These are phyloP conservation scores for Anastrepha obliqua DNA, from an alignment of 1,140 invertebrate genomes.

Conservation along the genomic window DNA sequence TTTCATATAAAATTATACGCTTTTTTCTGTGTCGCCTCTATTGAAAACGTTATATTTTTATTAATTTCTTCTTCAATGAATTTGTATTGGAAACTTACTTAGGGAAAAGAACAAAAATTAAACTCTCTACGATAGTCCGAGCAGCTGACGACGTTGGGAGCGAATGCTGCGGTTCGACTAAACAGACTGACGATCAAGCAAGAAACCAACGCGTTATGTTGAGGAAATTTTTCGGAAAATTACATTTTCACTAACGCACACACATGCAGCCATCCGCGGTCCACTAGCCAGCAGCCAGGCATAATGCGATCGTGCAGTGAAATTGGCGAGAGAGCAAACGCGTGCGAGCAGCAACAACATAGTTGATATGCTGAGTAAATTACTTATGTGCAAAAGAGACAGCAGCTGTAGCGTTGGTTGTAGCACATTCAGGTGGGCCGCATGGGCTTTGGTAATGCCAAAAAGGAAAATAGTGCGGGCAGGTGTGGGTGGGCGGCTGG, in stretches of 20 bases:
- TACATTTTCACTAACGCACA: constrained; percentile 66
- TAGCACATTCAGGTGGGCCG: neutral
- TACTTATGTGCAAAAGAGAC: neutral
- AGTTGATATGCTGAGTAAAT: neutral
- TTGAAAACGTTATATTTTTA: too few relatives aligned
- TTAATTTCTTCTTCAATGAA: constrained; percentile 7
- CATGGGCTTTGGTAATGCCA: neutral
- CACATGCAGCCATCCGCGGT: constrained; percentile 32
- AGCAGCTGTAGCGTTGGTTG: neutral
- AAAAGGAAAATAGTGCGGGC: neutral
- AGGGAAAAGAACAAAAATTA: constrained; percentile 74
- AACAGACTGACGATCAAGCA: constrained; percentile 74
- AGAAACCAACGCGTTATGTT: constrained; percentile 73
- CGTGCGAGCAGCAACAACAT: neutral
- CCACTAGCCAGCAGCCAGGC: neutral
- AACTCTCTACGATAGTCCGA: constrained; percentile 74
- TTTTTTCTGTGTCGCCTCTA: too few relatives aligned
- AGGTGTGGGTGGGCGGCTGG: constrained; percentile 13
- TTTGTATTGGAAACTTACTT: constrained; percentile 69
- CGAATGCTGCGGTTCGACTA: constrained; percentile 75
- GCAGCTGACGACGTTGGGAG: constrained; percentile 75
- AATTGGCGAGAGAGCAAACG: neutral
- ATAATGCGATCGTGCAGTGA: neutral
- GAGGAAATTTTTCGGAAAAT: constrained; percentile 69
- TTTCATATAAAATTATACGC: neutral